These are phyloP conservation scores for Leptothorax acervorum DNA, from an alignment of 2,888 invertebrate genomes.

Conservation along the genomic window DNA sequence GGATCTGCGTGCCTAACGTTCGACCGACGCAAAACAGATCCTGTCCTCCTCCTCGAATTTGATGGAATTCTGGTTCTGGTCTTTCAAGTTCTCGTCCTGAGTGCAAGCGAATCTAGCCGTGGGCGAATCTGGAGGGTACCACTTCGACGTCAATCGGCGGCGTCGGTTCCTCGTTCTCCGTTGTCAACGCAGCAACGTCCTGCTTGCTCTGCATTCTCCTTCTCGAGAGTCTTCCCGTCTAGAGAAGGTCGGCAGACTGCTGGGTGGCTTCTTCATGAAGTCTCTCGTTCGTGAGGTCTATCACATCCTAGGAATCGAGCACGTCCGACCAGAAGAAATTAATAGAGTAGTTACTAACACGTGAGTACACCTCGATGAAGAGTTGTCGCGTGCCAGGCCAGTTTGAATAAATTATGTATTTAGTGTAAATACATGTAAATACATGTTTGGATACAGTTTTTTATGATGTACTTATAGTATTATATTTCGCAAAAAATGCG, in stretches of 20 bases:
- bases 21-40: no score
- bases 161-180: constrained; percentile 69
- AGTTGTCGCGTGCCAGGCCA: constrained; percentile 87
- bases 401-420: no score
- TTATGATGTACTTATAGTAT: no score
- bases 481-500: no score
- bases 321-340: constrained; percentile 94
- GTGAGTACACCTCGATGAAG: constrained; percentile 89
- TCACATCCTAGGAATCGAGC: constrained; percentile 91
- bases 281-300: constrained; percentile 90
- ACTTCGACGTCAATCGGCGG: constrained; percentile 73
- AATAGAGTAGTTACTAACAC: constrained; percentile 89
- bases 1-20: no score
- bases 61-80: no score
- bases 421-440: no score
- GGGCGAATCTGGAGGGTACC: constrained; percentile 47
- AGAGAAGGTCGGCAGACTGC: constrained; percentile 79
- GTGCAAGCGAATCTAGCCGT: no score
- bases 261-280: constrained; percentile 85
- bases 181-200: constrained; percentile 14
- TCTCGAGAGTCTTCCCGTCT: constrained; percentile 80
- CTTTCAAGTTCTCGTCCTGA: no score
- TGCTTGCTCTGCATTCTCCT: constrained; percentile 70
- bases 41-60: no score
- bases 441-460: neutral